These are phyloP conservation scores for Butorides virescens DNA, from an alignment of 2,113 vertebrate genomes.

Conservation along the genomic window DNA sequence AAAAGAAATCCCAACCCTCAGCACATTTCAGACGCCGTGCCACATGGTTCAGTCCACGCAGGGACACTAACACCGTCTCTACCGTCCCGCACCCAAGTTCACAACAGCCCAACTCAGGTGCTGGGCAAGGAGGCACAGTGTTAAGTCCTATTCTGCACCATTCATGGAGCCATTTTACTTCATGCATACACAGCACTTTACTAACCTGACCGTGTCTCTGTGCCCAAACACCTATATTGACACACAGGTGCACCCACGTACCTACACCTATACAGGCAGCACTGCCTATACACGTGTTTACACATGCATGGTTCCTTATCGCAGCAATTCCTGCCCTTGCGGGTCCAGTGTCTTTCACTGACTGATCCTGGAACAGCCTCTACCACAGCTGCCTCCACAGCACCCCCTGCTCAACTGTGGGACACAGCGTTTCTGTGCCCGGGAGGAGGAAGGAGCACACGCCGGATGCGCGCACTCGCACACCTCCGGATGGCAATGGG, in stretches of 20 bases:
- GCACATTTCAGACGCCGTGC: accelerated
- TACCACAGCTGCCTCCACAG: background rate
- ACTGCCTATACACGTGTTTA: accelerated
- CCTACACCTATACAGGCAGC: background rate
- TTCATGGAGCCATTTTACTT: background rate
- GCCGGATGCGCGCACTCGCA: accelerated
- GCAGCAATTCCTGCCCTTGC: background rate
- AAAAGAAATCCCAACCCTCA: background rate
- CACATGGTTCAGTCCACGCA: accelerated
- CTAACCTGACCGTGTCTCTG: accelerated
- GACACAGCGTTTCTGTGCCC: accelerated
- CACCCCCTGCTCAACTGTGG: background rate
- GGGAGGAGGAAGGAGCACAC: background rate
- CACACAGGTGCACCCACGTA: background rate
- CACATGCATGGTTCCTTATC: accelerated
- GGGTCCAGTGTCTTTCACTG: accelerated
- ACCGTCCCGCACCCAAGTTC: background rate
- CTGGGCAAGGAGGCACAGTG: background rate
- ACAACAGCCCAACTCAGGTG: accelerated
- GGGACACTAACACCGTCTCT: accelerated
- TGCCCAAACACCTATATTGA: accelerated
- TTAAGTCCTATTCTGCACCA: accelerated
- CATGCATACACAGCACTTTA: accelerated
- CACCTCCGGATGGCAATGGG: background rate
- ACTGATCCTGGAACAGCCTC: background rate